Evolutionary conservation across 2,888 invertebrate species (phyloP), one percentile per base, ranked within the genome.

Genomic region (Mythimna pallens): DNA sequence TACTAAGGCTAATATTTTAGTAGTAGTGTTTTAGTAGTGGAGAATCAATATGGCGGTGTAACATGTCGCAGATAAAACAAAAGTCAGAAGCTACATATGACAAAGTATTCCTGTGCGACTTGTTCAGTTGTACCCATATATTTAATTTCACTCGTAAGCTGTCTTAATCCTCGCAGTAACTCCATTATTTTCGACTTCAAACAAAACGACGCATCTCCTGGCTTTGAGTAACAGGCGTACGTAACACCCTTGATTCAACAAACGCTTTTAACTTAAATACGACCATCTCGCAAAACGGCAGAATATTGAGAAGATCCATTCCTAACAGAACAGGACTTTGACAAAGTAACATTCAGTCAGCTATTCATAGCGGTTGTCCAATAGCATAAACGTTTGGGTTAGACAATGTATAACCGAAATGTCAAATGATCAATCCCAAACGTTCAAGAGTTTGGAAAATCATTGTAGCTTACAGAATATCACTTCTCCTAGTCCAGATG

Each of bases 191-290:
- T 69, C 36, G 8, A 52, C 61, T 81, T 69, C 47, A 54, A 65
- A 65, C 62, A 69, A 36, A 63, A 65, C 57, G 34, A 34, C 34
- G 43, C 50, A 55, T 80, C 50, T 68, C 40, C 22, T 14, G 54
- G 65, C 34, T 76, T 43, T 70, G 62, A 66, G 70, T 65, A 63
- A 54, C 77, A 78, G 70, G 77, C 78, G 47, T 4, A 40, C 54
- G 40, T 65, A 74, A 71, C 59, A 69, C 71, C n/a, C 63, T 66
- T 66, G 61, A 79, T 75, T 75, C 54, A 69, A 70, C 57, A 80
- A 76, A 75, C 54, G 54, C 58, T 65, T 40, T 62, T 66, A 73
- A 75, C 63, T 81, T 66, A 61, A 80, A 77, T 65, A 65, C 52
- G 30, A 34, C 14, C 40, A 40, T 40, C 40, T 65, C 20, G n/a